Evolutionary conservation across 2,113 vertebrate genomes (phyloP).

Genomic region (Oxygymnocypris stewartii): DNA sequence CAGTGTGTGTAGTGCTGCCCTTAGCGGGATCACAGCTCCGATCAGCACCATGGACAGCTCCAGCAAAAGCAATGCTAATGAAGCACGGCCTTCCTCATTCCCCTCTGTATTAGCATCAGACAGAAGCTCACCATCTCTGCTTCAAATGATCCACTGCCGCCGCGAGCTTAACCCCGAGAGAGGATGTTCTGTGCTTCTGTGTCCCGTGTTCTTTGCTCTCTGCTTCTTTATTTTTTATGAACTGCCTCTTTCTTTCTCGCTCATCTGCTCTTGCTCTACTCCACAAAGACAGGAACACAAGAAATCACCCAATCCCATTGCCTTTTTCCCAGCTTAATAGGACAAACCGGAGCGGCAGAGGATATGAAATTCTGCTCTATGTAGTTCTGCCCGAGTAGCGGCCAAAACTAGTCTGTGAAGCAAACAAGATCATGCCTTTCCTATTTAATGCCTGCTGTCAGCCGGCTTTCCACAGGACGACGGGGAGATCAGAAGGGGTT

Average conservation of each 20-base stretch:
- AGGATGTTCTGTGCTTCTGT: conserved; percentile 23
- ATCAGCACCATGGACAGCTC: conserved; percentile 37
- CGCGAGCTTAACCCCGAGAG: conserved; percentile 13
- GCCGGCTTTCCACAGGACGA: conserved; percentile 14
- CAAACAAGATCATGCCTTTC: conserved; percentile 34
- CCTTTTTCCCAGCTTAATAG: conserved; percentile 4
- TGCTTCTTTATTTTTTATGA: conserved; percentile 41
- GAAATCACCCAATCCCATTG: neutral
- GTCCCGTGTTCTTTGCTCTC: conserved; percentile 28
- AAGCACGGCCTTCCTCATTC: conserved; percentile 16
- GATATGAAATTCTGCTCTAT: conserved; percentile 1
- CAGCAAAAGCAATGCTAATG: conserved; percentile 37
- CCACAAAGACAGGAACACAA: conserved; percentile 19
- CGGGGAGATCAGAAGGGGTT: neutral
- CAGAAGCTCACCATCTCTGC: neutral
- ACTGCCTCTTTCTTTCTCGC: conserved; percentile 15
- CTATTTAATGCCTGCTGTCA: conserved; percentile 52
- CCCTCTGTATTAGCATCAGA: conserved; percentile 21
- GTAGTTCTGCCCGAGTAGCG: conserved; percentile 11
- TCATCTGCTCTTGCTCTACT: neutral
- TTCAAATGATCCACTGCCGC: conserved; percentile 24
- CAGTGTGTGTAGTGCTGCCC: neutral
- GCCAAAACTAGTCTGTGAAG: conserved; percentile 9
- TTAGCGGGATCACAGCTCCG: conserved; percentile 27
- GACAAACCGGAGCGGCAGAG: conserved; percentile 1